phyloP scores from a whole-genome alignment of 2,797 vertebrate genomes.

The Tragelaphus eurycerus region DNA sequence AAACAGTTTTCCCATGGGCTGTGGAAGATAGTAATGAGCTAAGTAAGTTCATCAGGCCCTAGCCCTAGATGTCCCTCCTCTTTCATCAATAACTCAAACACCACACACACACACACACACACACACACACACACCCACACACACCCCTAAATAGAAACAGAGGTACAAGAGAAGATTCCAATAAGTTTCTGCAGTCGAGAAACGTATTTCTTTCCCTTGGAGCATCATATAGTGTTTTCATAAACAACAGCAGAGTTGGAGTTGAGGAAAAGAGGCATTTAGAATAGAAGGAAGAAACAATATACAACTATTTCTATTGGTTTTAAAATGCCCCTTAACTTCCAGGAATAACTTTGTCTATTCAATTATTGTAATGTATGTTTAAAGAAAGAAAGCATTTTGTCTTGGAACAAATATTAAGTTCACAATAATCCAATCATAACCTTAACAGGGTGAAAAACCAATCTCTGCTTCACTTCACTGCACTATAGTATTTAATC shows the following conservation, averaged over 20 bases:
- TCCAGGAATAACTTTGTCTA: constrained; percentile 7
- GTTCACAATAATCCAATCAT: constrained; percentile 53
- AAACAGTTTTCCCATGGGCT: background rate
- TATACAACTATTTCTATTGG: background rate
- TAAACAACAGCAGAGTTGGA: background rate
- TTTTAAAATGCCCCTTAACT: constrained; percentile 3
- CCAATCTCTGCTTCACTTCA: constrained; percentile 61
- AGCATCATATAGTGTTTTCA: background rate
- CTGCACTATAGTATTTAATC: constrained; percentile 40
- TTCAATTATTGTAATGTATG: constrained; percentile 36
- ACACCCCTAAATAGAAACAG: background rate
- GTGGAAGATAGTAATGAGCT: background rate
- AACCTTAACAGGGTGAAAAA: constrained; percentile 44
- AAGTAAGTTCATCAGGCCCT: background rate
- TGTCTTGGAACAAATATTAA: constrained; percentile 39
- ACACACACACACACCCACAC: background rate
- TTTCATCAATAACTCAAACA: background rate
- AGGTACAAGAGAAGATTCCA: background rate
- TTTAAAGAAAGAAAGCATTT: constrained; percentile 59
- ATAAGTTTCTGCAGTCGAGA: background rate
- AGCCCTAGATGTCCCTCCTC: too few species aligned
- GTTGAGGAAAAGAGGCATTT: background rate
- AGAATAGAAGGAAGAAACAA: background rate
- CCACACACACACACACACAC: background rate
- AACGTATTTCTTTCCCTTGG: background rate